Conservation (phyloP, 2,888 invertebrate genomes). For the Oxyteleia sp. region DNA sequence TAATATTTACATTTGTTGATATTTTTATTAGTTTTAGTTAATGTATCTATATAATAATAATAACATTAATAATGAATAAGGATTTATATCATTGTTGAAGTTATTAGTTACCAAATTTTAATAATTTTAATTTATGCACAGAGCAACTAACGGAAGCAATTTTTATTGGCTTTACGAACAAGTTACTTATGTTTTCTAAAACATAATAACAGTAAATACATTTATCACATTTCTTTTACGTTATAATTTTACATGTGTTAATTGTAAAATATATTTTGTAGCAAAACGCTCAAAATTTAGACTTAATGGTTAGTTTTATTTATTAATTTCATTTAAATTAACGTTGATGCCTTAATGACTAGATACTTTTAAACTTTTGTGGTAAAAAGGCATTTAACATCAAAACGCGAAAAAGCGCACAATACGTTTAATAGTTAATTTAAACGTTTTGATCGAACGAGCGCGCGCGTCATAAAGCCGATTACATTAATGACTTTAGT, state of each 20-base stretch:
- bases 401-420: not conserved
- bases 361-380: not conserved
- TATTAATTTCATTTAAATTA: too few relatives aligned
- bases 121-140: too few relatives aligned
- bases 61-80: too few relatives aligned
- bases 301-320: too few relatives aligned
- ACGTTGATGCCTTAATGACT: not conserved
- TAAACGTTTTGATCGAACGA: not conserved
- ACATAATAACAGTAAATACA: not conserved
- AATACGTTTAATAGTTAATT: not conserved
- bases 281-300: too few relatives aligned
- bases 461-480: not conserved
- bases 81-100: too few relatives aligned
- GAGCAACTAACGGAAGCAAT: too few relatives aligned
- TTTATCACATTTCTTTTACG: slow-evolving; percentile 1
- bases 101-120: too few relatives aligned
- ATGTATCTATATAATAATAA: too few relatives aligned
- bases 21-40: too few relatives aligned
- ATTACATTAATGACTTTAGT: not conserved
- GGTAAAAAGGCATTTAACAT: not conserved
- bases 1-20: too few relatives aligned
- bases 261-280: too few relatives aligned
- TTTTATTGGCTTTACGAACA: not conserved
- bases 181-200: not conserved
- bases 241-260: not conserved